Evolutionary conservation across 2,888 invertebrate genomes (phyloP).

Genomic region (Zhuqinia jingwanae): DNA sequence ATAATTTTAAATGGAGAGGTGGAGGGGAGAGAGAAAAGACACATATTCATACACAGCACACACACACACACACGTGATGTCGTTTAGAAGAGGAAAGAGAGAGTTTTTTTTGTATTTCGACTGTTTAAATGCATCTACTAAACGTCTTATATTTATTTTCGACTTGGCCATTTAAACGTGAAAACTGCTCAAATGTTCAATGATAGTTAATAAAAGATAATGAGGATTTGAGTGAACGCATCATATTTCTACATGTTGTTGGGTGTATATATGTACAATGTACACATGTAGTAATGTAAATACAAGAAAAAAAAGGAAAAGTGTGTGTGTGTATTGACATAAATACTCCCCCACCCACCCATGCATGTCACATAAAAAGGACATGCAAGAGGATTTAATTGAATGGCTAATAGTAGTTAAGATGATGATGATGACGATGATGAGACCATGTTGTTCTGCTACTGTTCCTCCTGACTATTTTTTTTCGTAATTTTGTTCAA

Average conservation of each 20-base stretch:
- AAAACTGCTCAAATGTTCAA: slow-evolving; percentile 22
- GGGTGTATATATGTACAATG: background rate
- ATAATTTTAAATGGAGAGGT: too few relatives aligned
- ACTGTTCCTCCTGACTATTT: too few relatives aligned
- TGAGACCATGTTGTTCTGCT: too few relatives aligned
- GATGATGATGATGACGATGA: background rate
- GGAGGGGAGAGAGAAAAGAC: too few relatives aligned
- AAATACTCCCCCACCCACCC: slow-evolving; percentile 17
- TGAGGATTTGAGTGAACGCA: background rate
- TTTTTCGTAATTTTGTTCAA: background rate
- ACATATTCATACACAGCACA: too few relatives aligned
- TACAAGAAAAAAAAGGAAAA: background rate
- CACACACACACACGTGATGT: slow-evolving; percentile 31
- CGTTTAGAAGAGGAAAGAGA: slow-evolving; percentile 35
- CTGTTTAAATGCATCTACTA: slow-evolving; percentile 15
- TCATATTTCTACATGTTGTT: background rate
- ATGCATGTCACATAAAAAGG: slow-evolving; percentile 10
- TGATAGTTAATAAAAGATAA: background rate
- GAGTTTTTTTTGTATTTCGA: slow-evolving; percentile 34
- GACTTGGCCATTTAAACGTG: slow-evolving; percentile 36
- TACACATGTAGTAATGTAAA: background rate
- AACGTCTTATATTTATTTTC: slow-evolving; percentile 18
- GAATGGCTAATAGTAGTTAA: background rate
- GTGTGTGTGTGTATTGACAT: slow-evolving; percentile 25
- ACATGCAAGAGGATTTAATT: background rate